Percentiles rank a stretch among this genome's conserved stretches.
Evolutionary conservation across 2,113 vertebrate genomes (phyloP).

Genomic region (Morone chrysops): DNA sequence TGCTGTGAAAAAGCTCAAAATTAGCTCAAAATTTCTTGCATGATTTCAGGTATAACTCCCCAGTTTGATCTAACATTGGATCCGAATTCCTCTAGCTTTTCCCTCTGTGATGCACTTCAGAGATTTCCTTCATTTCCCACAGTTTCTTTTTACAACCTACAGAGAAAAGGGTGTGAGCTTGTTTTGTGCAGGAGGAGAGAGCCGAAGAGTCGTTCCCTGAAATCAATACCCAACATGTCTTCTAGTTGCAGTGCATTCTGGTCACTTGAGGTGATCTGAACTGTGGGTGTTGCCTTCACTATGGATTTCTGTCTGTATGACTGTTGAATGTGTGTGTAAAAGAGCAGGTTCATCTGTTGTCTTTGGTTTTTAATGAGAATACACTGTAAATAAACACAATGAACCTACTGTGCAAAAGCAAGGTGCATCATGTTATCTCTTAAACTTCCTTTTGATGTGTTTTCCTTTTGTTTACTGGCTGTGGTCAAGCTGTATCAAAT

Average conservation of each 20-base stretch:
- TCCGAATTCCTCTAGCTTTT: neutral
- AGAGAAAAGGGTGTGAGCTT: neutral
- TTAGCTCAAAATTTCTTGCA: neutral
- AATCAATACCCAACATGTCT: slow-evolving; percentile 24
- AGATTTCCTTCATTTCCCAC: neutral
- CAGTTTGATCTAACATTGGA: neutral
- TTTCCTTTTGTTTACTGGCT: neutral
- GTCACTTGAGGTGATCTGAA: neutral
- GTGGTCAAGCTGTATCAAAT: neutral
- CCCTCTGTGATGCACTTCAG: neutral
- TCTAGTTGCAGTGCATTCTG: neutral
- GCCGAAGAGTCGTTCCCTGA: neutral
- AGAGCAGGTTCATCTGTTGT: neutral
- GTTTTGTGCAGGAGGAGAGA: neutral
- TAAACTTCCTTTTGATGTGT: neutral
- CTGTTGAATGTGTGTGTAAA: neutral
- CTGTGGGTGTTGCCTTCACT: neutral
- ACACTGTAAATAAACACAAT: neutral
- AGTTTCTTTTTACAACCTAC: slow-evolving; percentile 5
- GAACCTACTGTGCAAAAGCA: neutral
- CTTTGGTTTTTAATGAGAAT: neutral
- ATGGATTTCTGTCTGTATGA: slow-evolving; percentile 7
- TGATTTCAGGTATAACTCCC: neutral
- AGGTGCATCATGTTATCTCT: neutral
- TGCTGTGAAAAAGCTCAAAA: neutral